Evolutionary conservation across 1,140 invertebrate species (phyloP).

Genomic region (Mesaphorura yosii): DNA sequence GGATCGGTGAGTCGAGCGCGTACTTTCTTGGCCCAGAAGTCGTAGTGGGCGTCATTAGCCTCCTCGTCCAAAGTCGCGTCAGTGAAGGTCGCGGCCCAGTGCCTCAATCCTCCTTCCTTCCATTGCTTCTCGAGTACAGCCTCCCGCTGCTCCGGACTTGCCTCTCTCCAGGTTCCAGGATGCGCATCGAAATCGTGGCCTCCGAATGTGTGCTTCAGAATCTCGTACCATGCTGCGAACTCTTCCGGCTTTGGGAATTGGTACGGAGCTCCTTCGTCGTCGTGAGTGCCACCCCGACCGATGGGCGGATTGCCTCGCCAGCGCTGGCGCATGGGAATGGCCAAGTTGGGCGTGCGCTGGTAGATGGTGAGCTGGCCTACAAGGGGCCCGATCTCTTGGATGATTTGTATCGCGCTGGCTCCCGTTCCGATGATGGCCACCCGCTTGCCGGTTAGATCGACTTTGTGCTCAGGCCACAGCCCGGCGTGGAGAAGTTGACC

Average conservation of each 20-base stretch:
- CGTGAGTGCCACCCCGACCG: not conserved
- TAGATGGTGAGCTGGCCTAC: constrained; percentile 11
- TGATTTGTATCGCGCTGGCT: constrained; percentile 15
- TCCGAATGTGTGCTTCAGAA: not conserved
- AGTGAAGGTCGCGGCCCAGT: not conserved
- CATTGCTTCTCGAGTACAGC: not conserved
- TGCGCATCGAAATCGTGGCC: not conserved
- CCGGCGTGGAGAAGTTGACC: not conserved
- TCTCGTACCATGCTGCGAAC: not conserved
- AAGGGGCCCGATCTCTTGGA: constrained; percentile 16
- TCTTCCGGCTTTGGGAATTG: not conserved
- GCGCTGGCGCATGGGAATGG: constrained; percentile 8
- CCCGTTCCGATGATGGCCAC: constrained; percentile 19
- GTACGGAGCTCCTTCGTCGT: not conserved
- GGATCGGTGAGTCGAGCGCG: not conserved
- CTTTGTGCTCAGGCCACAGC: not conserved
- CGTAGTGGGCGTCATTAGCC: constrained; percentile 2
- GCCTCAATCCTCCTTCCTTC: not conserved
- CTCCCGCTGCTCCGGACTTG: not conserved
- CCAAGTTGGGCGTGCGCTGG: constrained; percentile 16
- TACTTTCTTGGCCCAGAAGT: constrained; percentile 10
- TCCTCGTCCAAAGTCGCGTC: not conserved
- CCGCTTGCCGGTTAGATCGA: constrained; percentile 9
- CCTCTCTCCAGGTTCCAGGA: not conserved
- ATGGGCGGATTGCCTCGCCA: not conserved